Percentiles rank a stretch among this genome's conserved stretches.
Conservation (phyloP, 2,113 vertebrate genomes). For the Brachirus orientalis region DNA sequence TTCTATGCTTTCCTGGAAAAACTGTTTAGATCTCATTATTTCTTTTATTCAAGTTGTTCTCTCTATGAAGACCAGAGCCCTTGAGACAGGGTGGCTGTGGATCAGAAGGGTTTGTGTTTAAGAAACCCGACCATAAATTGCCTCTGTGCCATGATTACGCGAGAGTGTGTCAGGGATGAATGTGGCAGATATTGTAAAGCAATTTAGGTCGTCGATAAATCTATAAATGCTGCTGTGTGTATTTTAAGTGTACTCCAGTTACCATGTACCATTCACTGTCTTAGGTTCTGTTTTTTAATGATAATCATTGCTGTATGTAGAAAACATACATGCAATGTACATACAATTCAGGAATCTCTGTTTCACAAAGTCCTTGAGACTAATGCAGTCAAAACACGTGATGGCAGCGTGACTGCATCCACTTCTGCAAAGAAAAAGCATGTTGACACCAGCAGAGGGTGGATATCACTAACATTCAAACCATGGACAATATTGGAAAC, state of each 20-base stretch:
- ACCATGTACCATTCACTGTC: slow-evolving; percentile 4
- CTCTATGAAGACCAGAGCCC: slow-evolving; percentile 7
- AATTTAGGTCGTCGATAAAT: not conserved
- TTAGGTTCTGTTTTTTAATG: not conserved
- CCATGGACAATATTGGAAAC: no score
- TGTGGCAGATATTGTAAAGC: not conserved
- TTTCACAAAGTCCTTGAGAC: no score
- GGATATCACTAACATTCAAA: no score
- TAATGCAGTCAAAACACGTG: no score
- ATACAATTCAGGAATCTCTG: no score
- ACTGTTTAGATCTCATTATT: slow-evolving; percentile 13
- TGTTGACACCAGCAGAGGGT: no score
- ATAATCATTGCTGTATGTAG: not conserved
- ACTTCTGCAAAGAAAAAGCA: no score
- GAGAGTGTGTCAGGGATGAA: not conserved
- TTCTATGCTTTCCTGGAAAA: slow-evolving; percentile 25
- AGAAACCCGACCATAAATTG: not conserved
- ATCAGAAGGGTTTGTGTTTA: not conserved
- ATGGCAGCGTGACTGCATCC: no score
- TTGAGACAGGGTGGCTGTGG: slow-evolving; percentile 8
- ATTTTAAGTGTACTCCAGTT: not conserved
- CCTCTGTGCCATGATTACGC: not conserved
- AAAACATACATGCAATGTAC: no score
- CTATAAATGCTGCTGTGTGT: not conserved
- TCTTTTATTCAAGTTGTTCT: slow-evolving; percentile 4